Conservation (phyloP, 2,113 vertebrate species). For the Pomatostomus ruficeps region DNA sequence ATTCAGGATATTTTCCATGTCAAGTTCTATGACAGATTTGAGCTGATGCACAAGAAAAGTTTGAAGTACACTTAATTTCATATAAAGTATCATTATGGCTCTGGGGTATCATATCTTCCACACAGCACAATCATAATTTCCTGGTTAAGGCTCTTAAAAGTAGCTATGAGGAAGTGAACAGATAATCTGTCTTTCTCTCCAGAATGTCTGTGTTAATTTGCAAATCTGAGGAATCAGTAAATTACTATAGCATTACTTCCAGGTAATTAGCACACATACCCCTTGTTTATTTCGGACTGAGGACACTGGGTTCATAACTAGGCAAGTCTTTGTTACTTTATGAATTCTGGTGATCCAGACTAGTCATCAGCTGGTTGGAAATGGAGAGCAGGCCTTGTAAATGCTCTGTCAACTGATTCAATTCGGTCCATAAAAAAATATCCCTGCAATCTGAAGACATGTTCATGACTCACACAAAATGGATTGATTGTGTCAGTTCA, state of each 20-base stretch:
- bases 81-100: not conserved
- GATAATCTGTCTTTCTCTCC: not conserved
- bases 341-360: not conserved
- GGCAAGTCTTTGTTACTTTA: not conserved
- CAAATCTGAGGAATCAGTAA: not conserved
- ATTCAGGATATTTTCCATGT: not conserved
- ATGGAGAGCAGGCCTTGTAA: not conserved
- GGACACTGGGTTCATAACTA: not conserved
- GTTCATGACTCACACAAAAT: not conserved
- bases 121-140: not conserved
- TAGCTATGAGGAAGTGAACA: not conserved
- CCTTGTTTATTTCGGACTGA: not conserved
- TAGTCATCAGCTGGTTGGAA: not conserved
- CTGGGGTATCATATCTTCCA: not conserved
- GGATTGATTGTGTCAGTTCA: not conserved
- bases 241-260: not conserved
- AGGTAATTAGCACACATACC: not conserved
- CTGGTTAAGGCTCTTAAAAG: not conserved
- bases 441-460: not conserved
- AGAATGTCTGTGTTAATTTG: not conserved
- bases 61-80: not conserved
- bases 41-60: not conserved
- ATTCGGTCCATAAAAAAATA: fast-evolving
- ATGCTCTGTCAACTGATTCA: not conserved
- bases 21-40: not conserved